Conservation (phyloP, 1,140 invertebrate species). For the Acarapis woodi region DNA sequence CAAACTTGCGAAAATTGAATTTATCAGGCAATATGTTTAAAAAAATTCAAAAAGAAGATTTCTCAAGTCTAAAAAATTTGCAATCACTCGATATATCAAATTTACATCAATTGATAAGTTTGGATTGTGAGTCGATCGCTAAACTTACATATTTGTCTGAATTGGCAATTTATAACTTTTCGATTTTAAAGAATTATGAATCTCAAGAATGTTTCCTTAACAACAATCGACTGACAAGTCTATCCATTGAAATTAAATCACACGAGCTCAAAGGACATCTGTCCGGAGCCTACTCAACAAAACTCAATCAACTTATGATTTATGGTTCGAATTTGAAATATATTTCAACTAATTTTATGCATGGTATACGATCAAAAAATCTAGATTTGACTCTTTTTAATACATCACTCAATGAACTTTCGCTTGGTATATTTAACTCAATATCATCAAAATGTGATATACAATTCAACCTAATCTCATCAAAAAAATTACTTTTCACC, state of each 20-base stretch:
- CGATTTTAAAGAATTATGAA: conserved; percentile 46
- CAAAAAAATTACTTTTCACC: too few relatives aligned
- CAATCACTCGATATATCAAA: conserved; percentile 31
- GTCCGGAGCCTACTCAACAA: conserved; percentile 38
- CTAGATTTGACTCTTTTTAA: conserved; percentile 41
- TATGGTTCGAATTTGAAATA: conserved; percentile 39
- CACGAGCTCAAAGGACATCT: conserved; percentile 46
- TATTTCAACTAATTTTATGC: conserved; percentile 44
- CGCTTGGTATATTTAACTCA: too few relatives aligned
- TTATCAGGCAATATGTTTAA: conserved; percentile 44
- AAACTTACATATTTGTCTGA: conserved; percentile 32
- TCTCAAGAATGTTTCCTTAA: conserved; percentile 38
- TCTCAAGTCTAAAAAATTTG: conserved; percentile 32
- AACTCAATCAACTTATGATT: conserved; percentile 38
- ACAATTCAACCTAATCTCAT: too few relatives aligned
- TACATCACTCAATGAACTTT: conserved; percentile 42
- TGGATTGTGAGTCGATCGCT: conserved; percentile 53
- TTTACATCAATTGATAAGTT: conserved; percentile 32
- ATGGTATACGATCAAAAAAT: conserved; percentile 33
- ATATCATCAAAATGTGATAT: too few relatives aligned
- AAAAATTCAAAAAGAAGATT: conserved; percentile 36
- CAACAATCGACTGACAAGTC: conserved; percentile 17
- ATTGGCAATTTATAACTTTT: conserved; percentile 37
- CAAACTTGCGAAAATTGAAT: conserved; percentile 33
- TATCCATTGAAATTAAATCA: conserved; percentile 64